Evolutionary conservation across 2,797 vertebrate species (phyloP).

Genomic region (Pristis pectinata): DNA sequence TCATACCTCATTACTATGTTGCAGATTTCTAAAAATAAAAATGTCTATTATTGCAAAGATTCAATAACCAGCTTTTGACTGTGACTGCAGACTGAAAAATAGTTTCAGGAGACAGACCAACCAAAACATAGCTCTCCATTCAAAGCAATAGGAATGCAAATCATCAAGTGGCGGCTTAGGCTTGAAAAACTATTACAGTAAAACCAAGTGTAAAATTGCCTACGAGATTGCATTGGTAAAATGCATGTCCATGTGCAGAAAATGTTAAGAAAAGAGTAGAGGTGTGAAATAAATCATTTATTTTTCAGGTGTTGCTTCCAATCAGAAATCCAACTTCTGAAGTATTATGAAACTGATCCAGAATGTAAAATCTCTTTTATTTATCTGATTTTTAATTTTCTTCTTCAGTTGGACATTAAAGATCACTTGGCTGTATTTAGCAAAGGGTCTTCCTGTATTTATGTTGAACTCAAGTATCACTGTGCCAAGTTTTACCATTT

Average conservation of each 20-base stretch:
- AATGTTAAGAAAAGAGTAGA: conserved; percentile 14
- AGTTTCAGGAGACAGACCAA: not conserved
- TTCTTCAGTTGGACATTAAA: not conserved
- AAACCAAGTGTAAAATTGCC: conserved; percentile 34
- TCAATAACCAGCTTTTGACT: conserved; percentile 13
- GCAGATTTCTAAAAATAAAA: not conserved
- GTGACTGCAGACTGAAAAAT: not conserved
- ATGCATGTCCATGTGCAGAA: conserved; percentile 17
- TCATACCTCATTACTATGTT: conserved; percentile 8
- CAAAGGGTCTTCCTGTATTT: too few relatives aligned
- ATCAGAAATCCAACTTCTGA: not conserved
- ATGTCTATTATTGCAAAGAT: conserved; percentile 12
- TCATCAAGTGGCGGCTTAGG: conserved; percentile 25
- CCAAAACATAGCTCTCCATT: not conserved
- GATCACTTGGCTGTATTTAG: too few relatives aligned
- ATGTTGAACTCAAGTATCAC: too few relatives aligned
- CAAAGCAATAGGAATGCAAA: conserved; percentile 27
- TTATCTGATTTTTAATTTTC: not conserved
- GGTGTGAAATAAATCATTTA: conserved; percentile 24
- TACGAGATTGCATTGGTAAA: conserved; percentile 22
- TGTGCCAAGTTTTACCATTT: too few relatives aligned
- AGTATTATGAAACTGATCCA: conserved; percentile 10
- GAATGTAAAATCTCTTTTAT: not conserved
- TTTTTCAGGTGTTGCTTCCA: not conserved
- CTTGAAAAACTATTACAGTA: conserved; percentile 23